Evolutionary conservation across 2,113 vertebrate genomes (phyloP).

Genomic region (Malaclemys terrapin): DNA sequence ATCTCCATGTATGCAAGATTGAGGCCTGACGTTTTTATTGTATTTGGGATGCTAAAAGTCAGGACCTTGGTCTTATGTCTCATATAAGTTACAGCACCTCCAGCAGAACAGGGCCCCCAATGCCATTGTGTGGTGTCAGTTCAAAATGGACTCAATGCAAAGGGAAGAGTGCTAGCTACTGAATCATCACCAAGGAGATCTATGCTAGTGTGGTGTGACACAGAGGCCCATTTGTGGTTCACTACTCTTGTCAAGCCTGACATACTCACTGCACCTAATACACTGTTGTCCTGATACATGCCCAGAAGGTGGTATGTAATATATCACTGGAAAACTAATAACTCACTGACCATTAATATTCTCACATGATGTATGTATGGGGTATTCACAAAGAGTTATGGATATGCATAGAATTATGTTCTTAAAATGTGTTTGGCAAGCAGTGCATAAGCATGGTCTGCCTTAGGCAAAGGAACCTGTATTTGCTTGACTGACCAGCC

Average conservation of each 20-base stretch:
- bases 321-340: neutral
- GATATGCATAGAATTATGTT: neutral
- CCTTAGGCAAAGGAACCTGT: neutral
- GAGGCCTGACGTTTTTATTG: neutral
- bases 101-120: neutral
- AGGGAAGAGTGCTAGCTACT: slow-evolving; percentile 37
- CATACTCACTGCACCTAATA: neutral
- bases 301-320: neutral
- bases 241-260: too few species aligned
- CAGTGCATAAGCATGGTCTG: neutral
- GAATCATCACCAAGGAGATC: neutral
- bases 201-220: neutral
- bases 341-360: neutral
- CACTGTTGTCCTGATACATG: neutral
- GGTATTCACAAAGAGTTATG: too few species aligned
- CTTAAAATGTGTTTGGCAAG: neutral
- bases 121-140: slow-evolving; percentile 13
- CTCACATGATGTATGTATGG: neutral
- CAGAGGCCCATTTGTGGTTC: too few species aligned
- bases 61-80: neutral
- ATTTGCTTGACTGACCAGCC: neutral
- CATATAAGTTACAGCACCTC: neutral
- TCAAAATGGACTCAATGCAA: slow-evolving; percentile 30
- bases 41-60: neutral
- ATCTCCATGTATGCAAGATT: neutral